These are phyloP conservation scores for Setipinna tenuifilis DNA, from an alignment of 2,797 vertebrate species.

Conservation along the genomic window DNA sequence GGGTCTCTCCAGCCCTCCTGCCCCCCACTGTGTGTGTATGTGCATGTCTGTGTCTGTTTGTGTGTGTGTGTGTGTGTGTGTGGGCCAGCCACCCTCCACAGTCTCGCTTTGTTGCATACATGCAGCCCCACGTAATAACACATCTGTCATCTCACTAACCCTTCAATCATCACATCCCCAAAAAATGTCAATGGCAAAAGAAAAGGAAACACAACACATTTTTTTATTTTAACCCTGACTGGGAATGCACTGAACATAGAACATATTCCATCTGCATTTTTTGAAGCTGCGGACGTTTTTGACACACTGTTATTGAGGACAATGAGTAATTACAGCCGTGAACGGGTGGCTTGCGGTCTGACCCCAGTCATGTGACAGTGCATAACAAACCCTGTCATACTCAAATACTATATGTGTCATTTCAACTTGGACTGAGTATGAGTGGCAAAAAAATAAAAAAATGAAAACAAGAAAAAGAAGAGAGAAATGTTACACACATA, in stretches of 20 bases:
- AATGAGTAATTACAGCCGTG: slow-evolving; percentile 60
- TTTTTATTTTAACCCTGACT: not conserved
- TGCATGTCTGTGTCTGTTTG: too few species aligned
- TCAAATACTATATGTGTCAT: slow-evolving; percentile 55
- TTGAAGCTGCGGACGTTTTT: not conserved
- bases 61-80: not conserved
- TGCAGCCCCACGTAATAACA: slow-evolving; percentile 5
- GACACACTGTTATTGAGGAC: slow-evolving; percentile 52
- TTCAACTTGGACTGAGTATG: not conserved
- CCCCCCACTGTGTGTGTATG: not conserved
- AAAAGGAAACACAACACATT: not conserved
- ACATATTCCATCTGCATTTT: not conserved
- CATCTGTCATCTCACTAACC: slow-evolving; percentile 61
- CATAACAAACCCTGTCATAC: slow-evolving; percentile 51
- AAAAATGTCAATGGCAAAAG: slow-evolving; percentile 20
- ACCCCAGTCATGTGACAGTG: slow-evolving; percentile 51
- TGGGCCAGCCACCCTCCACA: not conserved
- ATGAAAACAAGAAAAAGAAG: too few species aligned
- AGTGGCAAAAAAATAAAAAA: not conserved
- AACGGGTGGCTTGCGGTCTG: slow-evolving; percentile 47
- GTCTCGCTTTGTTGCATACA: slow-evolving; percentile 6
- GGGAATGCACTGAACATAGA: not conserved
- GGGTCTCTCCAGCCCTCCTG: not conserved
- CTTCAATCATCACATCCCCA: slow-evolving; percentile 48
- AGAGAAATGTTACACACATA: not conserved